Evolutionary conservation across 2,888 invertebrate genomes (phyloP).

Genomic region (Xestia c-nigrum): DNA sequence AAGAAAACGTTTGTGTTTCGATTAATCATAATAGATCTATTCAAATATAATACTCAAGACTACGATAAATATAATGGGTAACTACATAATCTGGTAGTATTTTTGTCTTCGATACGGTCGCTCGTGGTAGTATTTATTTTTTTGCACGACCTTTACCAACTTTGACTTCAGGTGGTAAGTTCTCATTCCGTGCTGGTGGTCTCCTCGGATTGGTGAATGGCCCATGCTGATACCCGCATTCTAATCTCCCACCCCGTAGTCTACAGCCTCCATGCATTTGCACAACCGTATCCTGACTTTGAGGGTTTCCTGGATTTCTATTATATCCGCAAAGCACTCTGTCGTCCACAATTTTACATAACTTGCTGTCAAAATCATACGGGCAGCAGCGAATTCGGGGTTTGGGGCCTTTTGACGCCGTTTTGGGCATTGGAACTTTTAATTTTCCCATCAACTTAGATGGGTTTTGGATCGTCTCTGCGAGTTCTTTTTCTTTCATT

Average conservation of each 20-base stretch:
- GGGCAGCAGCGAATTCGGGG: conserved; percentile 77
- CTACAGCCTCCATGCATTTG: conserved; percentile 77
- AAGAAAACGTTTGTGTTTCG: neutral
- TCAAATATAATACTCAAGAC: neutral
- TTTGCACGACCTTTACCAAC: neutral
- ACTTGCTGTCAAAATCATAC: conserved; percentile 78
- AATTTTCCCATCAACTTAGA: too few relatives aligned
- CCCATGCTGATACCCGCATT: conserved; percentile 80
- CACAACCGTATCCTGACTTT: conserved; percentile 56
- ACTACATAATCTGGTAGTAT: neutral
- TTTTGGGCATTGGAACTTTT: too few relatives aligned
- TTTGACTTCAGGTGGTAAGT: neutral
- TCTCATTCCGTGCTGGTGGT: conserved; percentile 62
- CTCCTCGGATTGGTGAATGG: conserved; percentile 73
- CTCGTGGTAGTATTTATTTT: conserved; percentile 6
- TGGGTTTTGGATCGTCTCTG: neutral
- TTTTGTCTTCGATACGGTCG: neutral
- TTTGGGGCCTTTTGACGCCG: neutral
- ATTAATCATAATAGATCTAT: neutral
- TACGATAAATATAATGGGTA: neutral
- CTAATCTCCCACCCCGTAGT: conserved; percentile 79
- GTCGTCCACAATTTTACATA: conserved; percentile 79
- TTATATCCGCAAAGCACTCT: conserved; percentile 82
- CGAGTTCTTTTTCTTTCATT: neutral
- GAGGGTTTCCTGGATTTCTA: conserved; percentile 74